A percentile compares a stretch with the other conserved stretches of the same genome.
These are phyloP conservation scores for Rhamnusium bicolor DNA, from an alignment of 2,888 invertebrate species.

Conservation along the genomic window DNA sequence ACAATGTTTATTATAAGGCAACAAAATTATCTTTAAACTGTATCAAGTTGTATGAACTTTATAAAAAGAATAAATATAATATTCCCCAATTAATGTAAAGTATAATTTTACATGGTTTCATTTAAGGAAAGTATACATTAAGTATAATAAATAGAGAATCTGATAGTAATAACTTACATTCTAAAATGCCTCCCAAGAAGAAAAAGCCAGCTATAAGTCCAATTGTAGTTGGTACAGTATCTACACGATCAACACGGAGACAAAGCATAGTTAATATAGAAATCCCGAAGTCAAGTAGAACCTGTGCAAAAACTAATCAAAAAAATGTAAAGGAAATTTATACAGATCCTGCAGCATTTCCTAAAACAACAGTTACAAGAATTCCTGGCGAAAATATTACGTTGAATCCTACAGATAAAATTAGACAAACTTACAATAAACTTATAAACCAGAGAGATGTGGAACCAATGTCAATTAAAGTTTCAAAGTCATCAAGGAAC, in stretches of 20 bases:
- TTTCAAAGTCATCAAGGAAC: neutral
- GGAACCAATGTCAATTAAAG: neutral
- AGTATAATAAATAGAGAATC: neutral
- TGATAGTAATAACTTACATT: neutral
- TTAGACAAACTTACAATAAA: conserved; percentile 38
- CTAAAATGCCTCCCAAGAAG: conserved; percentile 61
- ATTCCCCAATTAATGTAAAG: neutral
- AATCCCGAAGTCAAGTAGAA: conserved; percentile 46
- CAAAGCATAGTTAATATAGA: conserved; percentile 59
- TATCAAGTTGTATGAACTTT: neutral
- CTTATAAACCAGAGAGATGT: conserved; percentile 5
- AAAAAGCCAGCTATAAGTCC: conserved; percentile 50
- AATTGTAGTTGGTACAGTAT: conserved; percentile 59
- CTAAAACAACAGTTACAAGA: neutral
- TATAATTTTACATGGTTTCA: conserved; percentile 3
- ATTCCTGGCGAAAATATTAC: no score
- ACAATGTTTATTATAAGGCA: no score
- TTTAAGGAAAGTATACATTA: conserved; percentile 7
- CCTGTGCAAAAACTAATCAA: neutral
- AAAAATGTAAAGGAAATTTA: neutral
- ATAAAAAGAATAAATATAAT: neutral
- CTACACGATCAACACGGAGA: conserved; percentile 58
- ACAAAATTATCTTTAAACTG: no score
- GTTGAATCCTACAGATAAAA: conserved; percentile 28
- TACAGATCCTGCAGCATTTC: no score